A percentile compares a stretch with the other conserved stretches of the same genome.
phyloP scores from a whole-genome alignment of 2,797 vertebrate species.

The Sebastiscus tertius region DNA sequence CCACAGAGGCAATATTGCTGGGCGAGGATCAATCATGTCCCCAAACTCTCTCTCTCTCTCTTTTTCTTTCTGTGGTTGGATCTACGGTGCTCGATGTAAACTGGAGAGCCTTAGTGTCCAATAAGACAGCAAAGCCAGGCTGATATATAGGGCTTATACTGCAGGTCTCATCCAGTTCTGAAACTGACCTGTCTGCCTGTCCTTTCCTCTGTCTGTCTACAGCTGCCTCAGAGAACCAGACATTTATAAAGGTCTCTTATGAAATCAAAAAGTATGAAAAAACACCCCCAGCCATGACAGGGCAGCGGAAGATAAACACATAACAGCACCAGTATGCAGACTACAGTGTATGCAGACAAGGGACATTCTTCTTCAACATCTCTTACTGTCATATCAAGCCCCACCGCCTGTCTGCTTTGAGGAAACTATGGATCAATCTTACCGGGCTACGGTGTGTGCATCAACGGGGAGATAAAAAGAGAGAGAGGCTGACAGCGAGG shows the following conservation, averaged over 20 bases:
- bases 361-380: conserved; percentile 19
- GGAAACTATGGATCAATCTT: conserved; percentile 38
- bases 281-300: conserved; percentile 30
- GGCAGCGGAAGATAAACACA: conserved; percentile 22
- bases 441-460: conserved; percentile 24
- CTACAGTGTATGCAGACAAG: background rate
- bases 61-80: conserved; percentile 22
- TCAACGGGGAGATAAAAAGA: conserved; percentile 45
- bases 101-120: conserved; percentile 65
- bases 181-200: conserved; percentile 57
- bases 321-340: conserved; percentile 21
- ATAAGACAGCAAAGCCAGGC: conserved; percentile 75
- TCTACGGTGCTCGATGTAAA: conserved; percentile 53
- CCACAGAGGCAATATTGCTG: conserved; percentile 50
- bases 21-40: conserved; percentile 48
- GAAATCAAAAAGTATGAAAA: conserved; percentile 60
- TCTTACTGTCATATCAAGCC: conserved; percentile 9
- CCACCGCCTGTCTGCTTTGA: conserved; percentile 28
- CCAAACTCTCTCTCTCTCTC: conserved; percentile 37
- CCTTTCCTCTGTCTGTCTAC: conserved; percentile 24
- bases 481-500: conserved; percentile 57
- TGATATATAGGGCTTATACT: conserved; percentile 71
- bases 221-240: conserved; percentile 50
- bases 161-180: conserved; percentile 64
- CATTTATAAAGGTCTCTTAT: conserved; percentile 75